Base-by-base conservation (phyloP, 2,888 invertebrate genomes). In the Piscicola geometra region DNA sequence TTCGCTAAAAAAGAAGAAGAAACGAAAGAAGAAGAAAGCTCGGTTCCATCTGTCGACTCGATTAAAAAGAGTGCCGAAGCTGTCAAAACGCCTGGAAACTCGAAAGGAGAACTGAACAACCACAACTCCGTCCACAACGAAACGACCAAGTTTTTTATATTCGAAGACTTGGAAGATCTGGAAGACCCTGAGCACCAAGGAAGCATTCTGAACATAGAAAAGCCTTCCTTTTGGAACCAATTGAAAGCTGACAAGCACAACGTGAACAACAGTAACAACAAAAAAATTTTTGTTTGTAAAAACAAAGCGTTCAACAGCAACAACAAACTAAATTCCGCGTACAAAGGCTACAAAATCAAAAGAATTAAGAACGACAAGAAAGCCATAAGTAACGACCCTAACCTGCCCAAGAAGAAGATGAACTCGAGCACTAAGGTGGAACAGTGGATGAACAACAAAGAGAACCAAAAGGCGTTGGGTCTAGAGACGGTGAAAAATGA, bases 1-100 rank as follows among this genome's bases (percentile, higher is more conserved):
- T 56, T 56, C n/a, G 60, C n/a, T 56, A 56, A 56, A 25, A 56
- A 56, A 56, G 60, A 56, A 56, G 41, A 41, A 41, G 15, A 41
- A 41, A 41, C 41, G 9, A 41, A 41, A 41, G n/a, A 56, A 5
- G 3, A 9, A 25, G 60, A 56, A 56, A 5, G n/a, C n/a, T 5
- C n/a, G 21, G n/a, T 18, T 25, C 12, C 50, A 47, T 47, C 50
- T 9, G 9, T 47, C 9, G 50, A 47, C 21, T 9, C 12, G 9
- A 9, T 47, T 9, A 56, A 25, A n/a, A 5, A 21, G n/a, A 56
- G 3, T 3, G n/a, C n/a, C n/a, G n/a, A 18, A 18, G n/a, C 9
- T 3, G 15, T 15, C 41, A 41, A 41, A 5, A 9, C 41, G 9
- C 5, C 41, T 5, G 5, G 9, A 9, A 41, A 41, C 41, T 9